phyloP scores from a whole-genome alignment of 2,113 vertebrate species.

The Casuarius casuarius region DNA sequence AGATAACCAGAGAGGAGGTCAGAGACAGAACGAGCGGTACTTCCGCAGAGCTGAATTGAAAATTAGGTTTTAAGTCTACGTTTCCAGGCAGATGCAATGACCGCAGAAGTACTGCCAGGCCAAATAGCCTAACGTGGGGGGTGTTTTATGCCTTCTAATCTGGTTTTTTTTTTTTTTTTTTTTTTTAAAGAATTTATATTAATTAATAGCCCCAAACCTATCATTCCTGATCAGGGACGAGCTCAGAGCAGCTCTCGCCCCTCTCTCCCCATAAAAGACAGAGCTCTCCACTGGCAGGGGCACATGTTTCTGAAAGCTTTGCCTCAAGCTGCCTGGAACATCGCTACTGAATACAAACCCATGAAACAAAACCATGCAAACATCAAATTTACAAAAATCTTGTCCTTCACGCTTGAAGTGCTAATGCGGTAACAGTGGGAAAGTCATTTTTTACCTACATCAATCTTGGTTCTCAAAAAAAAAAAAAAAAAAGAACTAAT shows the following conservation, averaged over 20 bases:
- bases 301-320: accelerated
- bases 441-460: not conserved
- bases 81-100: not conserved
- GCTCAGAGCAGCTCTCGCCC: too few relatives aligned
- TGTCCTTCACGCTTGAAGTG: not conserved
- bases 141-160: too few relatives aligned
- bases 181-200: not conserved
- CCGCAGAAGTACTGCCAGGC: too few relatives aligned
- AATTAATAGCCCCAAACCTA: not conserved
- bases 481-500: not conserved
- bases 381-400: not conserved
- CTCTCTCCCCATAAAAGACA: not conserved
- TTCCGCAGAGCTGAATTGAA: not conserved
- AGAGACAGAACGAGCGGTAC: not conserved
- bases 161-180: too few relatives aligned
- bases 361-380: not conserved
- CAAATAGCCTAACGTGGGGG: too few relatives aligned
- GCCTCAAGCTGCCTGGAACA: not conserved
- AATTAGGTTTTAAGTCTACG: not conserved
- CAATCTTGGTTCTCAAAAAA: not conserved
- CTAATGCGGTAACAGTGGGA: not conserved
- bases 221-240: not conserved
- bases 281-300: not conserved
- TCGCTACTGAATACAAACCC: not conserved
- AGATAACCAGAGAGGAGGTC: not conserved